Percentiles rank a stretch among this genome's conserved stretches.
phyloP scores from a whole-genome alignment of 2,888 invertebrate species.

The Agrochola litura region DNA sequence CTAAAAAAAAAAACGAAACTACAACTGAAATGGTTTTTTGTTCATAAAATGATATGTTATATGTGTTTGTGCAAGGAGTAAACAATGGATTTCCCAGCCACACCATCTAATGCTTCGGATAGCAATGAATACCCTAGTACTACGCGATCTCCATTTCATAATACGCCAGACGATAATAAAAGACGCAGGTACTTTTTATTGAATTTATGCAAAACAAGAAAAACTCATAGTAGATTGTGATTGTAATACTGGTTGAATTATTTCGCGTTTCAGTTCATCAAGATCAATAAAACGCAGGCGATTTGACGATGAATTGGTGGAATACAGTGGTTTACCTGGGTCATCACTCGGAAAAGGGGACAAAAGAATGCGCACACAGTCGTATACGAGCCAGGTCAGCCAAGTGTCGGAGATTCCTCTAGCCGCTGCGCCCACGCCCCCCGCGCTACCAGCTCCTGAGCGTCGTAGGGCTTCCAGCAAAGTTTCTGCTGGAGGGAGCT shows the following conservation, averaged over 20 bases:
- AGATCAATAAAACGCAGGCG: conserved; percentile 98
- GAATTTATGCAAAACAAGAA: too few species aligned
- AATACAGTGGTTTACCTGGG: conserved; percentile 94
- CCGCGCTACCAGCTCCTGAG: conserved; percentile 75
- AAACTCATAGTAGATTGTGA: not conserved
- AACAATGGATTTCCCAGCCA: conserved; percentile 85
- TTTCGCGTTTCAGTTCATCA: conserved; percentile 93
- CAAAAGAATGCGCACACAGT: conserved; percentile 87
- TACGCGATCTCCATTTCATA: conserved; percentile 79
- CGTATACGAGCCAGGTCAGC: conserved; percentile 89
- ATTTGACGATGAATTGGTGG: conserved; percentile 99
- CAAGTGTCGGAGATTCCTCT: conserved; percentile 87
- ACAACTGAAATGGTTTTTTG: not conserved
- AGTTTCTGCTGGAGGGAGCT: conserved; percentile 80
- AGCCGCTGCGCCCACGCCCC: conserved; percentile 73
- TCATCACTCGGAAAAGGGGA: conserved; percentile 87
- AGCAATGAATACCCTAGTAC: conserved; percentile 84
- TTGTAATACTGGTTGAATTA: not conserved
- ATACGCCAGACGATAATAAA: conserved; percentile 85
- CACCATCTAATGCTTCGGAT: conserved; percentile 84
- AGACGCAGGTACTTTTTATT: conserved; percentile 83
- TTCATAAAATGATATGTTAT: not conserved
- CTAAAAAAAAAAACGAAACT: not conserved
- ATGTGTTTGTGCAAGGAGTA: not conserved
- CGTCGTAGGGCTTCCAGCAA: conserved; percentile 84